These are phyloP conservation scores for Pseudorectes ferrugineus DNA, from an alignment of 2,113 vertebrate genomes.

Conservation along the genomic window DNA sequence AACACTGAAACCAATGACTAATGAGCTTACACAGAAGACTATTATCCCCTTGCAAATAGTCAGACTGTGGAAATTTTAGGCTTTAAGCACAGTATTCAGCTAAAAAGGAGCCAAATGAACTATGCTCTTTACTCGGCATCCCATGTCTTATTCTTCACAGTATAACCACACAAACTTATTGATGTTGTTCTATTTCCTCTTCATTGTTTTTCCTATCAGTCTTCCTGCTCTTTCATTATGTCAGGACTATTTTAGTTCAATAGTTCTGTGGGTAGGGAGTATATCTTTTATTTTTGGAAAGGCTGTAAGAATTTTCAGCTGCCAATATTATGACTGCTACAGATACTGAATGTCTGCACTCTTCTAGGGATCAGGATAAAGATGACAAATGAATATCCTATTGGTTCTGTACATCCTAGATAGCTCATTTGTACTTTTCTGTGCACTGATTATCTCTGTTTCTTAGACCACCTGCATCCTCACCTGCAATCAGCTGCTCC, in stretches of 20 bases:
- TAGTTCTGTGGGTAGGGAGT: background rate
- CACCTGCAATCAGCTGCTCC: constrained; percentile 89
- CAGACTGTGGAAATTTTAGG: background rate
- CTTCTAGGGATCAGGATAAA: background rate
- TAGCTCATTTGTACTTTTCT: background rate
- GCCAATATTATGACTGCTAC: background rate
- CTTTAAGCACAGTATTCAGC: background rate
- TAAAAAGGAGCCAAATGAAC: background rate
- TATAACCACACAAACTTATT: background rate
- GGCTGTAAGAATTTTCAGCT: background rate
- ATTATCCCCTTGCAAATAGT: constrained; percentile 18
- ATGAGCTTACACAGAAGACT: constrained; percentile 19
- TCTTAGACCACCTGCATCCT: background rate
- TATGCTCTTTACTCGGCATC: background rate
- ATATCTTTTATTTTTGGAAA: constrained; percentile 14
- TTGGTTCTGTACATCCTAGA: background rate
- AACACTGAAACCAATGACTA: constrained; percentile 4
- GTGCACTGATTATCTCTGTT: background rate
- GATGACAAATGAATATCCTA: background rate
- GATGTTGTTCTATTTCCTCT: constrained; percentile 35
- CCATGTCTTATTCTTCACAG: background rate
- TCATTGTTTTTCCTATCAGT: constrained; percentile 45
- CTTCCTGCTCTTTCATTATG: constrained; percentile 44
- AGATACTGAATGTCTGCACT: background rate
- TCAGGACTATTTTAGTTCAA: constrained; percentile 28